Base-by-base conservation (phyloP, 2,797 vertebrate species). In the Spatula versicolor region DNA sequence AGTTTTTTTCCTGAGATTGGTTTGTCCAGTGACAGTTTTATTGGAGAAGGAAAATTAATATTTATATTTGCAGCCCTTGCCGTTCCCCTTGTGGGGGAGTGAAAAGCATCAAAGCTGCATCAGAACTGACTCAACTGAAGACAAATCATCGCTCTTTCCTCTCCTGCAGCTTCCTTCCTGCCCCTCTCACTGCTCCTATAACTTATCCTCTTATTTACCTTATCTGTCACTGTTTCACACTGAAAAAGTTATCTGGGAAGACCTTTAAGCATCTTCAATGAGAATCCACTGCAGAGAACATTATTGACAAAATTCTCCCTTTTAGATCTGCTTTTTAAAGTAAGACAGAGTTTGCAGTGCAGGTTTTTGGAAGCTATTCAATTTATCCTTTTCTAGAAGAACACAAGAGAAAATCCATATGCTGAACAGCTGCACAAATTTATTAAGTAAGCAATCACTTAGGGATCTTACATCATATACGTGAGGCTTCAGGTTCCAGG, bases 31-130 rank as follows among this genome's bases (percentile, higher is more conserved):
- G 90, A 78, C 58, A 83, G 54, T 66, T 96, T 86, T 85, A 84
- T 76, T 83, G 39, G 63, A 77, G 76, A 41, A 74, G 90, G 82
- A 89, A 95, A 94, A 89, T n/a, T 5, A 95, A 79, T 88, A 90
- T 93, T 95, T 90, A 46, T 85, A n/a, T 82, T 74, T 93, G 58
- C 35, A 93, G 69, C 25, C 35, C 67, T 85, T 91, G 60, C 62
- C 35, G 30, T 60, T 55, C 28, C 48, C 64, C 46, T 78, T n/a
- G 30, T 55, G 22, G 35, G n/a, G 46, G 28, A 52, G 46, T 48
- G 43, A 50, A 75, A 83, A 84, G 17, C 26, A 56, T 25, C 33
- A 67, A 55, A 83, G 17, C 39, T 69, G 31, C 69, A 66, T 46
- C 79, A 91, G 66, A 86, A 62, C 26, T 31, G 41, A 85, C 15